Conservation (phyloP, 1,140 invertebrate genomes). For the Drosophila watanabei region DNA sequence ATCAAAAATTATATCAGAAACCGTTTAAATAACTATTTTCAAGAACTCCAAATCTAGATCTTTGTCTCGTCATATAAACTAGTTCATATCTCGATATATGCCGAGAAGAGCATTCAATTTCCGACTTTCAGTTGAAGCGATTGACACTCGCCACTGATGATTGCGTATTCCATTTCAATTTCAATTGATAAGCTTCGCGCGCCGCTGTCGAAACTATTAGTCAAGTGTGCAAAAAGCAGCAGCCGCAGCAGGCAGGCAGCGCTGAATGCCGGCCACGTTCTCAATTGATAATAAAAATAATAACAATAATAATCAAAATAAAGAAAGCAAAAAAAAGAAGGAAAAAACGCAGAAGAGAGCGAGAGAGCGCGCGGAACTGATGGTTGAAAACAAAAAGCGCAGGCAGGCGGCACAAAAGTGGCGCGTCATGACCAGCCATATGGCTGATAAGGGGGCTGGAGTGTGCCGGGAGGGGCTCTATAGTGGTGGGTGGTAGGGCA, state of each 20-base stretch:
- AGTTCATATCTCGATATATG: not conserved
- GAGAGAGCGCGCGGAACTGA: constrained; percentile 15
- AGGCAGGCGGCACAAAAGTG: constrained; percentile 66
- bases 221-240: constrained; percentile 70
- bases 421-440: constrained; percentile 68
- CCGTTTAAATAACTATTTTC: not conserved
- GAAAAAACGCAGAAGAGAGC: not conserved
- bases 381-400: constrained; percentile 38
- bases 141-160: constrained; percentile 35
- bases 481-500: constrained; percentile 1
- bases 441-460: constrained; percentile 6
- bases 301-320: constrained; percentile 77
- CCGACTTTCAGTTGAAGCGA: constrained; percentile 14
- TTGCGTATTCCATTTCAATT: constrained; percentile 76
- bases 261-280: constrained; percentile 81
- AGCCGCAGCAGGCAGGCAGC: constrained; percentile 17
- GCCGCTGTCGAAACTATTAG: constrained; percentile 71
- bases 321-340: constrained; percentile 43
- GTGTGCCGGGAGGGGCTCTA: not conserved
- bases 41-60: not conserved
- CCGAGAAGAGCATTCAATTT: constrained; percentile 36
- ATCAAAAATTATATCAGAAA: too few relatives aligned
- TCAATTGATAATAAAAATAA: constrained; percentile 84
- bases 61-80: not conserved
- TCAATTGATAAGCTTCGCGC: constrained; percentile 75